phyloP scores from a whole-genome alignment of 2,797 vertebrate genomes.

The Phataginus tricuspis region DNA sequence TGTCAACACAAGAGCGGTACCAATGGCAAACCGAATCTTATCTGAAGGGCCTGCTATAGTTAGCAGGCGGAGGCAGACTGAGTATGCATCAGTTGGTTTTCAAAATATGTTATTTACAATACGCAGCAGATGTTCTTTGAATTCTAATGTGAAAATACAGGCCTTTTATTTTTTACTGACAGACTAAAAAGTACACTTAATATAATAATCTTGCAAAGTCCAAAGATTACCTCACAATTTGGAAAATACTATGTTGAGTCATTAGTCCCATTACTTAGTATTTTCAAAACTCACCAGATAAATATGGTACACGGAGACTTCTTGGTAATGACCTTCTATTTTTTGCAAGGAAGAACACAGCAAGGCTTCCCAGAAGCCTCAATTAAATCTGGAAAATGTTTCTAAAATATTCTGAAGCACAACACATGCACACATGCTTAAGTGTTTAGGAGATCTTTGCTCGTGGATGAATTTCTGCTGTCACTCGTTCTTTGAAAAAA shows the following conservation, averaged over 20 bases:
- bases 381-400: constrained; percentile 80
- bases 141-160: constrained; percentile 88
- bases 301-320: constrained; percentile 83
- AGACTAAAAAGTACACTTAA: constrained; percentile 88
- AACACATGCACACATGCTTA: constrained; percentile 62
- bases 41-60: constrained; percentile 70
- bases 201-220: constrained; percentile 86
- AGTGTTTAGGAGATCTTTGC: constrained; percentile 58
- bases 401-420: constrained; percentile 73
- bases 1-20: neutral
- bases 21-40: constrained; percentile 66
- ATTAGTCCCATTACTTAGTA: constrained; percentile 88
- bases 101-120: constrained; percentile 89
- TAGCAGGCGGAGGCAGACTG: constrained; percentile 83
- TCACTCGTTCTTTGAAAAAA: neutral
- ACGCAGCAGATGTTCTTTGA: constrained; percentile 88
- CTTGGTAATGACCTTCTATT: constrained; percentile 84
- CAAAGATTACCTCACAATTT: constrained; percentile 88
- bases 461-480: constrained; percentile 46
- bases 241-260: constrained; percentile 87
- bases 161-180: constrained; percentile 86
- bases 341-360: constrained; percentile 79
- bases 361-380: constrained; percentile 83
- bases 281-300: constrained; percentile 88
- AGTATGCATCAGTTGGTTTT: constrained; percentile 86